Conservation (phyloP, 1,140 invertebrate species). For the Conus betulinus region DNA sequence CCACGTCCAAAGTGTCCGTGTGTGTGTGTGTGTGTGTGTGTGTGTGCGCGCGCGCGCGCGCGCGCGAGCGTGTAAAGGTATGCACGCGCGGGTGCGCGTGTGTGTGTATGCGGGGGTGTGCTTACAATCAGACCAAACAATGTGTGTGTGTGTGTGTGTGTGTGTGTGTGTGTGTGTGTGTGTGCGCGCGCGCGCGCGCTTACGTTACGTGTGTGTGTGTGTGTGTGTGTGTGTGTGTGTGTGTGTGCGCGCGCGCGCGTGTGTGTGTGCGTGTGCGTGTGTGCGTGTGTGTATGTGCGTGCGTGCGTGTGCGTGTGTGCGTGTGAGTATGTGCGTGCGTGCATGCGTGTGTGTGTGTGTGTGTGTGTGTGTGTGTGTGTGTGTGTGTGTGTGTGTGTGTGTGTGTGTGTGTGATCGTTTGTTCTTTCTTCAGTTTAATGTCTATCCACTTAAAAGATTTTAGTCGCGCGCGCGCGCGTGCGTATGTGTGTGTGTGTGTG, state of each 20-base stretch:
- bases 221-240: neutral
- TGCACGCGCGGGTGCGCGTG: too few relatives aligned
- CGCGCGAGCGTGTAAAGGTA: too few relatives aligned
- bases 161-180: constrained; percentile 20
- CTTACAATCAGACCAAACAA: too few relatives aligned
- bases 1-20: too few relatives aligned
- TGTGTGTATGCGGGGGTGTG: neutral
- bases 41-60: too few relatives aligned
- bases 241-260: too few relatives aligned
- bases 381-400: constrained; percentile 19
- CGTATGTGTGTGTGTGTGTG: constrained; percentile 15
- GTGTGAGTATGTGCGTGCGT: neutral
- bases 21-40: too few relatives aligned
- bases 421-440: too few relatives aligned
- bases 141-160: neutral
- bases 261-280: too few relatives aligned
- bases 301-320: neutral
- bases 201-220: constrained; percentile 19
- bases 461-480: neutral
- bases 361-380: constrained; percentile 9
- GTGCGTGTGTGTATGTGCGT: too few relatives aligned
- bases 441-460: too few relatives aligned
- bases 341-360: neutral
- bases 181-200: too few relatives aligned
- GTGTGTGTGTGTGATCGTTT: constrained; percentile 6